phyloP scores from a whole-genome alignment of 2,888 invertebrate species.

The Ochropleura leucogaster region DNA sequence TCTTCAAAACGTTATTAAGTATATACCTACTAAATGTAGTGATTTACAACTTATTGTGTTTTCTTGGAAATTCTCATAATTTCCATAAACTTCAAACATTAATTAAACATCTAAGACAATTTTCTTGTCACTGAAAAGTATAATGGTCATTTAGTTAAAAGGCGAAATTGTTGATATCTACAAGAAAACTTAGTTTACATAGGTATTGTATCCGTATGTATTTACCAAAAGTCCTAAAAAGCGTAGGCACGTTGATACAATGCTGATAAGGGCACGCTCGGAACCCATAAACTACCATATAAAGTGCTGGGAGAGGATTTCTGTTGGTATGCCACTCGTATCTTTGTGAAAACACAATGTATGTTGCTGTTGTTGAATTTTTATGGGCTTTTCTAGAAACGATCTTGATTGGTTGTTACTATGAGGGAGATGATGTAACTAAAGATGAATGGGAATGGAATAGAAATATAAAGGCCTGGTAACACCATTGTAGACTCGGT shows the following conservation, averaged over 20 bases:
- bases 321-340: slow-evolving; percentile 40
- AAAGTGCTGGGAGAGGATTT: slow-evolving; percentile 62
- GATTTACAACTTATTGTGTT: background rate
- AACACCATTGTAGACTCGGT: background rate
- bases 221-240: slow-evolving; percentile 60
- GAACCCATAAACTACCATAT: slow-evolving; percentile 69
- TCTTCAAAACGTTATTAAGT: background rate
- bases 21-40: too few relatives aligned
- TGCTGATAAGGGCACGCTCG: slow-evolving; percentile 65
- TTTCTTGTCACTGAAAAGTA: slow-evolving; percentile 8
- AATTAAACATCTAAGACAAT: background rate
- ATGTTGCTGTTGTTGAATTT: slow-evolving; percentile 34
- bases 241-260: slow-evolving; percentile 62
- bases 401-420: background rate
- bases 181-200: slow-evolving; percentile 42
- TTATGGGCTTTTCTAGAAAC: background rate
- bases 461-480: background rate
- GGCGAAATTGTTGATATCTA: slow-evolving; percentile 6
- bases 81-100: background rate
- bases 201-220: slow-evolving; percentile 55
- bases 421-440: background rate
- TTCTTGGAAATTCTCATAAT: background rate
- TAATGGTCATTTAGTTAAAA: slow-evolving; percentile 50
- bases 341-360: slow-evolving; percentile 40
- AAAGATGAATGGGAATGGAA: background rate